phyloP scores from a whole-genome alignment of 2,797 vertebrate genomes.

The Fratercula arctica region DNA sequence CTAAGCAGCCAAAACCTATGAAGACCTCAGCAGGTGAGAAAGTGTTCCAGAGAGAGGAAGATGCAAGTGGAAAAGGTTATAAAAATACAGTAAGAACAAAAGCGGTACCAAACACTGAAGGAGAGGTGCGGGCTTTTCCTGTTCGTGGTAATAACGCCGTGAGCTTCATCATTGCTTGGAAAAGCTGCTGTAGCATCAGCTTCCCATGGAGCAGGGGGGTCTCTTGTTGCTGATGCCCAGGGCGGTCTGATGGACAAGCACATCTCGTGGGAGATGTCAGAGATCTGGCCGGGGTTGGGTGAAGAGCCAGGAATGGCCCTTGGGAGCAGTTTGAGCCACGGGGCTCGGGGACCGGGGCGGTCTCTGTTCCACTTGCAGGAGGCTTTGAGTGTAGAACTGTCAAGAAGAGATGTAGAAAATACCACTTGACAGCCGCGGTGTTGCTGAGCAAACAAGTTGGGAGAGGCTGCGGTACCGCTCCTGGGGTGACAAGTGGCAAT shows the following conservation, averaged over 20 bases:
- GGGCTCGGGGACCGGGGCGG: background rate
- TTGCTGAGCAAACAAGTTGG: background rate
- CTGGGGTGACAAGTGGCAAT: background rate
- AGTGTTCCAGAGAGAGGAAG: too few relatives aligned
- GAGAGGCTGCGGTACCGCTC: background rate
- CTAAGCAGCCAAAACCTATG: too few relatives aligned
- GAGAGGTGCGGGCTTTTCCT: too few relatives aligned
- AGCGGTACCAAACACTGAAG: background rate
- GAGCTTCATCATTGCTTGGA: background rate
- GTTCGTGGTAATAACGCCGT: background rate
- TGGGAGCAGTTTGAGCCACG: background rate
- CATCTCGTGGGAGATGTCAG: background rate
- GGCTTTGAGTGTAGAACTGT: background rate
- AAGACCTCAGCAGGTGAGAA: too few relatives aligned
- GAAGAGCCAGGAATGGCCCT: background rate
- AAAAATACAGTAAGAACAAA: too few relatives aligned
- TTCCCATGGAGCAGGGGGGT: background rate
- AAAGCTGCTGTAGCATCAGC: background rate
- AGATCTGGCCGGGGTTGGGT: accelerated
- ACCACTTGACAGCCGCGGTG: background rate
- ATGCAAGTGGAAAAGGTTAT: too few relatives aligned
- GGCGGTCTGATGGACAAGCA: background rate
- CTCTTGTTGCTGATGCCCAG: background rate
- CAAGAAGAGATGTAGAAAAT: background rate
- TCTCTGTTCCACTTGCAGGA: background rate